A percentile compares a stretch with the other conserved stretches of the same genome.
Conservation (phyloP, 2,797 vertebrate species). For the Rhynchonycteris naso region DNA sequence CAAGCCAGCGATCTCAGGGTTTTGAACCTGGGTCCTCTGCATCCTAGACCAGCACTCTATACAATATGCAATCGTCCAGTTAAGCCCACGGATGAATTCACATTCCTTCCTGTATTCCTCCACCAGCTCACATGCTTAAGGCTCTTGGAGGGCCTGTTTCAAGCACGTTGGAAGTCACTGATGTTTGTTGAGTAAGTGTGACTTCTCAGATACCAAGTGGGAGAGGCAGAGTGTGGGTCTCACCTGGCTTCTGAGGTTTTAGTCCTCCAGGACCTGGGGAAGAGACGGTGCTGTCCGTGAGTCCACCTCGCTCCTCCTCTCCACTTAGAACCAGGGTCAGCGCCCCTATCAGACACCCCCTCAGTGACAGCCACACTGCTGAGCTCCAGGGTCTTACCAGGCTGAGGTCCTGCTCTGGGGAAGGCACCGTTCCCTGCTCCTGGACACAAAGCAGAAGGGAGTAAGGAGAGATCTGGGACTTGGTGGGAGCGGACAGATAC, state of each 20-base stretch:
- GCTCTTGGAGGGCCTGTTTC: background rate
- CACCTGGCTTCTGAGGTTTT: background rate
- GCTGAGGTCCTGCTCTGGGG: background rate
- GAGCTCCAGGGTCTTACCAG: constrained; percentile 2
- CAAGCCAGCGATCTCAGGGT: too few species aligned
- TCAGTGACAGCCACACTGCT: background rate
- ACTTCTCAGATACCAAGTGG: background rate
- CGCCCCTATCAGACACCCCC: background rate
- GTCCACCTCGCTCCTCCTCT: background rate
- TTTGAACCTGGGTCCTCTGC: too few species aligned
- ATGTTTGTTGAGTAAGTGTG: background rate
- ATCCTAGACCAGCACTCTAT: too few species aligned
- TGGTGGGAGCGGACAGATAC: too few species aligned
- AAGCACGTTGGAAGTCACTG: background rate
- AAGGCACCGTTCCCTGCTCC: background rate
- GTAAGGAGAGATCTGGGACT: background rate
- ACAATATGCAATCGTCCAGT: too few species aligned
- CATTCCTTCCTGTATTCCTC: too few species aligned
- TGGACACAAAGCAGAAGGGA: background rate
- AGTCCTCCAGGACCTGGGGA: background rate
- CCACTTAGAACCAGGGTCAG: background rate
- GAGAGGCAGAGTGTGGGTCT: background rate
- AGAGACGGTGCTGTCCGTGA: background rate
- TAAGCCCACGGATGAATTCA: fast-evolving
- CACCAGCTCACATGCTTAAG: background rate